These are phyloP conservation scores for Rhagonycha fulva DNA, from an alignment of 2,888 invertebrate genomes.

Conservation along the genomic window DNA sequence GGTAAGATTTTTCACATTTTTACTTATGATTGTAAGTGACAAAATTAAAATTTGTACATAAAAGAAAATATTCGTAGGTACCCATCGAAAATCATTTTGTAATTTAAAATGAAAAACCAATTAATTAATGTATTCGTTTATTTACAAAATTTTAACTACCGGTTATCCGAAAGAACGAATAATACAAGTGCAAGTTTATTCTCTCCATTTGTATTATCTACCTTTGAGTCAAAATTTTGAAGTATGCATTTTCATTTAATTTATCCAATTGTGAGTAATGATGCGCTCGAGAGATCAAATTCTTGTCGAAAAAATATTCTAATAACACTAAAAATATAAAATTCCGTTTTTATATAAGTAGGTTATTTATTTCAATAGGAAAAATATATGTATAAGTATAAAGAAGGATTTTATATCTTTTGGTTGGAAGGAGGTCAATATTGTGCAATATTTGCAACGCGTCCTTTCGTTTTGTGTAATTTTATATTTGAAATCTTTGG, in stretches of 20 bases:
- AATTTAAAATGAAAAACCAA: background rate
- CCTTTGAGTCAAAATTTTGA: background rate
- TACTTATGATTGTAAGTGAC: background rate
- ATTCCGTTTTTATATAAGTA: background rate
- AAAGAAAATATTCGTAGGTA: background rate
- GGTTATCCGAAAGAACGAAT: background rate
- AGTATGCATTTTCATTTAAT: background rate
- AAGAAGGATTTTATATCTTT: background rate
- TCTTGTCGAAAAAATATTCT: background rate
- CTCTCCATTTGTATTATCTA: background rate
- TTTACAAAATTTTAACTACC: background rate
- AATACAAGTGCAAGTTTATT: background rate
- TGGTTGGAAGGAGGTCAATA: background rate
- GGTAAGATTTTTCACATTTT: background rate
- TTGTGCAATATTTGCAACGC: conserved; percentile 5
- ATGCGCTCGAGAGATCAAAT: background rate
- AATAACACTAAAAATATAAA: background rate
- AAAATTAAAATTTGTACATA: background rate
- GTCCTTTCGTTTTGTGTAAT: conserved; percentile 7
- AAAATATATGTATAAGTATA: conserved; percentile 3
- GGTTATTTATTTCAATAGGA: background rate
- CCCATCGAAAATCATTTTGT: too few species aligned
- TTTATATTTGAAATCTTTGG: conserved; percentile 16
- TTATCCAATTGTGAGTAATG: background rate
- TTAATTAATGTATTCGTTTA: background rate